Evolutionary conservation across 2,888 invertebrate genomes (phyloP).

Genomic region (Zaprionus obscuricornis): DNA sequence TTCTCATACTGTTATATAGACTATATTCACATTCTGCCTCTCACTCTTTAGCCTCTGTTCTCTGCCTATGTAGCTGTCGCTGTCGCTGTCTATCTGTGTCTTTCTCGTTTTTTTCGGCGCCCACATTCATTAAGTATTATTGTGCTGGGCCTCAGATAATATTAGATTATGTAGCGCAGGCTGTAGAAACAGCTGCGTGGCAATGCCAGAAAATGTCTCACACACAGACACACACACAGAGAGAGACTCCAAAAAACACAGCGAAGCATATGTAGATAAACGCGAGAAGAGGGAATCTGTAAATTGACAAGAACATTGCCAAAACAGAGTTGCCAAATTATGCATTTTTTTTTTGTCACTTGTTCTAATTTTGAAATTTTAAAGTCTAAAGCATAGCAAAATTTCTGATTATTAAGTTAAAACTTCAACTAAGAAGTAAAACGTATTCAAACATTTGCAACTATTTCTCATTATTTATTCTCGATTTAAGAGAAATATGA

Average conservation of each 20-base stretch:
- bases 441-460: too few species aligned
- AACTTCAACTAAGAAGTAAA: too few species aligned
- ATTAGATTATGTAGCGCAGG: slow-evolving; percentile 65
- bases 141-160: slow-evolving; percentile 64
- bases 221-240: neutral
- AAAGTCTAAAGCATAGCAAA: too few species aligned
- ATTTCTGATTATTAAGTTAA: too few species aligned
- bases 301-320: slow-evolving; percentile 24
- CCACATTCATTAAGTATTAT: slow-evolving; percentile 73
- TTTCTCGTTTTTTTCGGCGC: slow-evolving; percentile 16
- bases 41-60: neutral
- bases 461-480: too few species aligned
- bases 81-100: slow-evolving; percentile 4
- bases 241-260: neutral
- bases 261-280: neutral
- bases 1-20: neutral
- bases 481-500: too few species aligned
- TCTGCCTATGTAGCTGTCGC: too few species aligned
- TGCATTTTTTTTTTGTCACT: too few species aligned
- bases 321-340: too few species aligned
- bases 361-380: too few species aligned
- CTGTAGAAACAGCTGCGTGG: slow-evolving; percentile 45
- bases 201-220: slow-evolving; percentile 26
- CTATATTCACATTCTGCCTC: too few species aligned
- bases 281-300: slow-evolving; percentile 16